Percentiles rank a stretch among this genome's conserved stretches.
Conservation (phyloP, 2,888 invertebrate genomes). For the Caenorhabditis becei region DNA sequence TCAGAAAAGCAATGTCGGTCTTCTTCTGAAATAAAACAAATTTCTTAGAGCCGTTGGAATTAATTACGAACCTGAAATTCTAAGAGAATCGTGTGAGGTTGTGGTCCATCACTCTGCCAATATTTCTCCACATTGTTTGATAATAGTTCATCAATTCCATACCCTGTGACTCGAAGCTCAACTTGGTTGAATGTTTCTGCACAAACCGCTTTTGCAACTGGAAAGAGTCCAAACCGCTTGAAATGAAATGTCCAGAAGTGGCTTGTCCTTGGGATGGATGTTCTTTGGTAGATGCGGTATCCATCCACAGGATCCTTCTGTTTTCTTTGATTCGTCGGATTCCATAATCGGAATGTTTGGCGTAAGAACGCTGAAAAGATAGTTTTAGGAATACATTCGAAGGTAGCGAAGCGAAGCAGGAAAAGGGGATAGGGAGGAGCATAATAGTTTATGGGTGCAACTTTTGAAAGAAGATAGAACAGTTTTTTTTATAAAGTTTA, state of each 20-base stretch:
- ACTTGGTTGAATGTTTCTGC: too few species aligned
- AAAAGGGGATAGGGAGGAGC: too few species aligned
- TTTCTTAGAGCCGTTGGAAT: background rate
- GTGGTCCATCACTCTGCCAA: slow-evolving; percentile 99
- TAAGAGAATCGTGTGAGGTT: slow-evolving; percentile 97
- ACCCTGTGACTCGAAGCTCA: too few species aligned
- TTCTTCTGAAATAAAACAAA: slow-evolving; percentile 83
- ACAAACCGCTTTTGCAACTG: slow-evolving; percentile 98
- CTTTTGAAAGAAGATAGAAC: too few species aligned
- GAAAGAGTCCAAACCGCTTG: slow-evolving; percentile 98
- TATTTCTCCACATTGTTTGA: slow-evolving; percentile 97
- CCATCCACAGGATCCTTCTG: slow-evolving; percentile 64
- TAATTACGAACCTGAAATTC: slow-evolving; percentile 69
- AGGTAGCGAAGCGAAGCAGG: too few species aligned
- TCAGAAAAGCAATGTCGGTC: slow-evolving; percentile 89
- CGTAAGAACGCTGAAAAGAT: too few species aligned
- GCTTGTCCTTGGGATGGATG: slow-evolving; percentile 71
- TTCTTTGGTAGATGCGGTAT: slow-evolving; percentile 58
- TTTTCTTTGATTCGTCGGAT: slow-evolving; percentile 26
- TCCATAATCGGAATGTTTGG: slow-evolving; percentile 13
- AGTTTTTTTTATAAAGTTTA: too few species aligned
- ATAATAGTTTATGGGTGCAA: too few species aligned
- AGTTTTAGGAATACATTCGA: too few species aligned
- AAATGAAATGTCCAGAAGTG: slow-evolving; percentile 90
- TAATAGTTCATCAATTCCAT: slow-evolving; percentile 96